Percentiles rank a stretch among this genome's conserved stretches.
These are phyloP conservation scores for Leptopilina clavipes DNA, from an alignment of 1,140 invertebrate genomes.

Conservation along the genomic window DNA sequence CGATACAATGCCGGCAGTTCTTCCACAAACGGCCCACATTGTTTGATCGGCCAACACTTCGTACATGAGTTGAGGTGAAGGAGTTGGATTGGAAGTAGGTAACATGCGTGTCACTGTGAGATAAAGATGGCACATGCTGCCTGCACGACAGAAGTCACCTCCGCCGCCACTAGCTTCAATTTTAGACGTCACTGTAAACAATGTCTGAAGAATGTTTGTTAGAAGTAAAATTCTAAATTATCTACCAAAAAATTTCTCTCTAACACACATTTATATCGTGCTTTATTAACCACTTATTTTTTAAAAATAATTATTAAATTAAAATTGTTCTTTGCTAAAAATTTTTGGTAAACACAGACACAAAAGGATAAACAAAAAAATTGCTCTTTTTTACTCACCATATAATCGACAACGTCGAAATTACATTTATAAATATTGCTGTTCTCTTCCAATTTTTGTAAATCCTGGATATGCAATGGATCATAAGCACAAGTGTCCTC, in stretches of 20 bases:
- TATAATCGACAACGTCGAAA: slow-evolving; percentile 80
- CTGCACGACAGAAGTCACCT: slow-evolving; percentile 91
- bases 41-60: slow-evolving; percentile 93
- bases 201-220: slow-evolving; percentile 77
- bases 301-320: too few species aligned
- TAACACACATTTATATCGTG: background rate
- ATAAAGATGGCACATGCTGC: slow-evolving; percentile 89
- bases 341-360: slow-evolving; percentile 34
- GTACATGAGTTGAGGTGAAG: slow-evolving; percentile 87
- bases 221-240: background rate
- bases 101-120: slow-evolving; percentile 80
- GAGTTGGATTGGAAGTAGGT: slow-evolving; percentile 67
- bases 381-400: slow-evolving; percentile 72
- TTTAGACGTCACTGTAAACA: slow-evolving; percentile 87
- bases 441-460: slow-evolving; percentile 66
- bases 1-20: slow-evolving; percentile 89
- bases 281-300: background rate
- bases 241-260: background rate
- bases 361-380: slow-evolving; percentile 39
- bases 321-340: too few species aligned
- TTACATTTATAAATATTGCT: slow-evolving; percentile 74
- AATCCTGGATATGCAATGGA: slow-evolving; percentile 71
- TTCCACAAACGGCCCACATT: slow-evolving; percentile 93
- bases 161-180: slow-evolving; percentile 87
- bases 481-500: slow-evolving; percentile 59